These are phyloP conservation scores for Menura novaehollandiae DNA, from an alignment of 2,113 vertebrate genomes.

Conservation along the genomic window DNA sequence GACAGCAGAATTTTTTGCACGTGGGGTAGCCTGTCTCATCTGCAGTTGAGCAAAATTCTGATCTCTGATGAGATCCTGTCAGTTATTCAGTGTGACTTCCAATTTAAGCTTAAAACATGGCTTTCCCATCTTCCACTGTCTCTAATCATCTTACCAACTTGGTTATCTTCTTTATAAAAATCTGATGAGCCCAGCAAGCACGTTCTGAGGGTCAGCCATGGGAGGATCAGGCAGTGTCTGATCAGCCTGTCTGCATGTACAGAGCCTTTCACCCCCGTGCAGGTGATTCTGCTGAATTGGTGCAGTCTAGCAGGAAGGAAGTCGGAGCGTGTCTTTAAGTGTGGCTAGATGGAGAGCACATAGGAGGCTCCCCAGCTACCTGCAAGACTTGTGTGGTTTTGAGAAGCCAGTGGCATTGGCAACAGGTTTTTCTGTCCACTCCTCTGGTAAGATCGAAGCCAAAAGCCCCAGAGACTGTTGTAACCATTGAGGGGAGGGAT, in stretches of 20 bases:
- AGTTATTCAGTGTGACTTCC: background rate
- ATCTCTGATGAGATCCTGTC: background rate
- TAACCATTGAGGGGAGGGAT: background rate
- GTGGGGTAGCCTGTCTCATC: background rate
- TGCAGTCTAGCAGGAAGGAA: background rate
- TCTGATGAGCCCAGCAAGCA: background rate
- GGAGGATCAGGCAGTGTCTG: background rate
- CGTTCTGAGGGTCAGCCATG: background rate
- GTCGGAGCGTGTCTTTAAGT: background rate
- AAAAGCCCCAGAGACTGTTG: background rate
- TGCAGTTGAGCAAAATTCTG: background rate
- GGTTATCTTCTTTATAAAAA: background rate
- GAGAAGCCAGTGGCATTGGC: background rate
- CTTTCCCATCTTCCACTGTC: background rate
- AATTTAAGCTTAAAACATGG: background rate
- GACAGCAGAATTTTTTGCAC: background rate
- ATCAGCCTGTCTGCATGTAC: background rate
- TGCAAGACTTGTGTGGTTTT: background rate
- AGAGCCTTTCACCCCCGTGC: fast-evolving
- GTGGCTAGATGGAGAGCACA: background rate
- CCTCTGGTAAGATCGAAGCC: background rate
- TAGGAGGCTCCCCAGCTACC: background rate
- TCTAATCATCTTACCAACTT: background rate
- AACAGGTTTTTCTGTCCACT: background rate
- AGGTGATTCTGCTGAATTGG: background rate